Base-by-base conservation (phyloP, 2,113 vertebrate genomes). In the Furnarius figulus region DNA sequence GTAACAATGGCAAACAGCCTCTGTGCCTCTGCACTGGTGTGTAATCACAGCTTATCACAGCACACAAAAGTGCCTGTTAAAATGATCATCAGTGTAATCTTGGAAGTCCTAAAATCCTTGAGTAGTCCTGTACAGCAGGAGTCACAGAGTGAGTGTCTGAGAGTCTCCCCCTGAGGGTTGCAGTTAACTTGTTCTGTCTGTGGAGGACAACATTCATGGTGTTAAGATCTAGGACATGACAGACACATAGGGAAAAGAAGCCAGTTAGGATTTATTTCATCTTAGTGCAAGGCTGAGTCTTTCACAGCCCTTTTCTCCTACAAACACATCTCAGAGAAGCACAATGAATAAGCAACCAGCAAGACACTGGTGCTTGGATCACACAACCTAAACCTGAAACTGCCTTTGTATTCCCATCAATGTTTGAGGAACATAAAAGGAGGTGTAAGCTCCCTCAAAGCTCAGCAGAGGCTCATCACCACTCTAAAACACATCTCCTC, bases 101-200 rank as follows among this genome's bases (percentile, higher is more conserved):
- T 42, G 33, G 14, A 92, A 52, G 21, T 8, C 21, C 25, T 46
- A 2, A 27, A 40, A 61, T 42, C 31, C 46, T 37, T 22, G 8
- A 44, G 55, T 0, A 92, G n/a, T 47, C 30, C 52, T 52, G 53
- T 0, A 8, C 17, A 76, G 47, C 56, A 66, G 23, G 30, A 42
- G 12, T 6, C 46, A 7, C 0, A 12, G 65, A 52, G 11, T 2
- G 8, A 31, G 19, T 0, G 3, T 44, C 83, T 80, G 18, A 42
- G 62, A 66, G 31, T 33, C 71, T 66, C 44, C 3, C 23, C 7
- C 18, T 42, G 67, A 40, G 39, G 66, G 53, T 27, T n/a, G 42
- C 15, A 47, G 24, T 7, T 46, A 28, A 28, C 20, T 53, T 58
- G 40, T 19, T 17, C n/a, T 46, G 14, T 12, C 49, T 58, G 40